Evolutionary conservation across 2,113 vertebrate genomes (phyloP).

Genomic region (Anolis carolinensis): DNA sequence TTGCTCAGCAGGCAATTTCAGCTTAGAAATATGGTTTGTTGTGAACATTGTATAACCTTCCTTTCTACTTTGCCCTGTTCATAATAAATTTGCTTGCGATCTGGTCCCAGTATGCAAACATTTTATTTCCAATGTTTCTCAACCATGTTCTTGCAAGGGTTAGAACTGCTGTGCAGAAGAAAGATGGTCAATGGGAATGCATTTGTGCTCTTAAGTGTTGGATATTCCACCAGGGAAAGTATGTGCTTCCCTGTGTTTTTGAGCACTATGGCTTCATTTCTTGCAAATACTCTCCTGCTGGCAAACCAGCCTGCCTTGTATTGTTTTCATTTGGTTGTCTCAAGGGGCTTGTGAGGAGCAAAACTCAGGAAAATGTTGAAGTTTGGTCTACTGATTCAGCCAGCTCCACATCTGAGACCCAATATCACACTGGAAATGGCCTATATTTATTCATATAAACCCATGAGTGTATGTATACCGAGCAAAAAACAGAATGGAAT

Average conservation of each 20-base stretch:
- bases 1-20: background rate
- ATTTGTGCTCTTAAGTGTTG: background rate
- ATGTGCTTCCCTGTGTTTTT: background rate
- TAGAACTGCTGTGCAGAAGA: background rate
- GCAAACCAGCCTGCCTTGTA: background rate
- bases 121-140: background rate
- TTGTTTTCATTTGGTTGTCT: slow-evolving; percentile 21
- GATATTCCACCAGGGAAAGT: background rate
- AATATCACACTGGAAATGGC: background rate
- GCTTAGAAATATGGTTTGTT: background rate
- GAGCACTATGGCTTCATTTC: slow-evolving; percentile 10
- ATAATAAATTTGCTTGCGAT: background rate
- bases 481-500: background rate
- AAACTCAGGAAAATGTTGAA: background rate
- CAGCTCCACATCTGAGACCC: background rate
- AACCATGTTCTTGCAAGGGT: background rate
- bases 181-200: background rate
- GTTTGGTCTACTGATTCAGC: background rate
- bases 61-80: background rate
- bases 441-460: background rate
- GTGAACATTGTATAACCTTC: background rate
- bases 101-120: background rate
- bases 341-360: background rate
- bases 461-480: background rate
- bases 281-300: slow-evolving; percentile 12